Base-by-base conservation (phyloP, 2,888 invertebrate genomes). In the Chorisops tibialis region DNA sequence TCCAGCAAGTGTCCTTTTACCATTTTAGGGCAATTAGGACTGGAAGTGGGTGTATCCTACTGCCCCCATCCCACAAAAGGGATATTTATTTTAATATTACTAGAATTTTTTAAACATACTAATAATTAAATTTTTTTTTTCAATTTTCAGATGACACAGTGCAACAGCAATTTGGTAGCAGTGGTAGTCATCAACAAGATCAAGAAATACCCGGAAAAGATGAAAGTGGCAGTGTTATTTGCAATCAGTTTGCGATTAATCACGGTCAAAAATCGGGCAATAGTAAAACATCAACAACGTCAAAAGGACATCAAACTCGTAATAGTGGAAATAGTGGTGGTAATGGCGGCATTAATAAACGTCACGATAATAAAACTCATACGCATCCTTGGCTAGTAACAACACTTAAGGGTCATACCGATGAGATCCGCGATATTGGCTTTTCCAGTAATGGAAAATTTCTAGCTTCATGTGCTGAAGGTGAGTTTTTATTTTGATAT, bases 391-490 rank as follows among this genome's bases (percentile, higher is more conserved):
- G 91, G 91, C 81, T 92, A 66, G 79, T 88, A 30, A 85, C 88
- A 66, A 86, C 88, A 60, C 81, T 94, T 69, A 93, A 93, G 77
- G 92, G 91, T 12, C 93, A 94, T 75, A 87, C 87, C 1, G 86
- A 86, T 30, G 81, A 82, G 11, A 86, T 93, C 48, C 79, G 87
- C 18, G 87, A 88, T 70, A 83, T 93, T 76, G 89, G 90, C 73
- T 89, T 91, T 76, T 91, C 92, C 68, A 83, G 87, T 64, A 93
- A 92, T 78, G 91, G 90, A 68, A 94, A 93, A 80, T 91, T 87
- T 74, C 81, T 94, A 73, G 89, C 89, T 65, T 88, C 91, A 64
- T 88, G 89, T 73, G 88, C 88, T 70, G 89, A 89, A 81, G 94
- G 93, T 93, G 83, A 82, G 84, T 81, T 38, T 19, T 6, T 22